A percentile compares a stretch with the other conserved stretches of the same genome.
These are phyloP conservation scores for Orientallactaga bullata DNA, from an alignment of 2,113 vertebrate genomes.

Conservation along the genomic window DNA sequence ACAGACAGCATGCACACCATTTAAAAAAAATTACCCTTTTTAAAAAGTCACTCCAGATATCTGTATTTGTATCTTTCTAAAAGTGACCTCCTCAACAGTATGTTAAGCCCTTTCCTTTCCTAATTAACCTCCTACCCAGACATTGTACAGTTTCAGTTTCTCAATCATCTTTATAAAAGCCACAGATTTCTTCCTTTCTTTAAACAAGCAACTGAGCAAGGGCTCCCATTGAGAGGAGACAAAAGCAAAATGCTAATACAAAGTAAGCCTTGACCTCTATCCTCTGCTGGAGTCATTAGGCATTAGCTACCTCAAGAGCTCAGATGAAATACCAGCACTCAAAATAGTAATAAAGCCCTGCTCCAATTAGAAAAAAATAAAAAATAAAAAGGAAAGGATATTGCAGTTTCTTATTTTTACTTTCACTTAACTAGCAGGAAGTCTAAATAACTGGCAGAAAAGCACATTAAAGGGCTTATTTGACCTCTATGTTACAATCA, in stretches of 20 bases:
- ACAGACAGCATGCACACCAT: too few species aligned
- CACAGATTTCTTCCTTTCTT: constrained; percentile 58
- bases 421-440: constrained; percentile 46
- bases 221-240: constrained; percentile 15
- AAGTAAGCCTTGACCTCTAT: constrained; percentile 14
- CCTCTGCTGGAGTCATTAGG: neutral
- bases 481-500: constrained; percentile 42
- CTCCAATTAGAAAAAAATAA: constrained; percentile 51
- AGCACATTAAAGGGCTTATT: constrained; percentile 14
- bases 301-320: neutral
- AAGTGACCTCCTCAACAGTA: constrained; percentile 38
- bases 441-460: neutral
- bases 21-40: neutral
- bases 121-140: constrained; percentile 44
- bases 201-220: constrained; percentile 29
- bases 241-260: constrained; percentile 38
- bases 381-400: neutral
- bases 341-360: constrained; percentile 24
- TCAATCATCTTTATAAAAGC: constrained; percentile 48
- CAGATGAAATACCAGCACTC: constrained; percentile 23
- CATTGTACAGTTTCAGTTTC: constrained; percentile 30
- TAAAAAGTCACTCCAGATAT: neutral
- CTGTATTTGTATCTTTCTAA: neutral
- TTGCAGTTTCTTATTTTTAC: constrained; percentile 4
- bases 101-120: constrained; percentile 40